Percentiles rank a stretch among this genome's conserved stretches.
These are phyloP conservation scores for Cataglyphis cursor DNA, from an alignment of 2,888 invertebrate species.

Conservation along the genomic window DNA sequence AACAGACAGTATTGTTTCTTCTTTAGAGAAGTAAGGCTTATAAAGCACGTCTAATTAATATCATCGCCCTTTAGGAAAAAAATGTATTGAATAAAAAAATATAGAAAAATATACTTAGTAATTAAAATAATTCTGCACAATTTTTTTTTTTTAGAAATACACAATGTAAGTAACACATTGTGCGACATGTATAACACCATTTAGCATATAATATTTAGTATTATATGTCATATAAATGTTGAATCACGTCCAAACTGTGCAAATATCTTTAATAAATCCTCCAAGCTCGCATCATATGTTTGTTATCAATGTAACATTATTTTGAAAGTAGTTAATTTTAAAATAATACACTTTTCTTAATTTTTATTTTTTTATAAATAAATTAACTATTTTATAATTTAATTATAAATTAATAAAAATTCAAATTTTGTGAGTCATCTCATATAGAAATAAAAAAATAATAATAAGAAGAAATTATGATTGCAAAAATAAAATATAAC, in stretches of 20 bases:
- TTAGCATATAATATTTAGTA: not conserved
- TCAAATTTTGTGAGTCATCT: not conserved
- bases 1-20: conserved; percentile 25
- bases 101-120: not conserved
- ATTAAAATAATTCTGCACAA: not conserved
- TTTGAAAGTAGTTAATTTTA: not conserved
- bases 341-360: not conserved
- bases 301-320: not conserved
- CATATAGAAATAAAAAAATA: not conserved
- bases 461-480: not conserved
- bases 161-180: not conserved
- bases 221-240: not conserved
- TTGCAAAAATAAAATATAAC: not conserved
- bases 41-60: conserved; percentile 3
- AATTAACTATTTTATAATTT: not conserved
- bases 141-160: not conserved
- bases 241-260: not conserved
- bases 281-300: not conserved
- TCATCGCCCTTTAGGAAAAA: not conserved
- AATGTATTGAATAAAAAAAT: not conserved
- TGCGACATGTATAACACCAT: not conserved
- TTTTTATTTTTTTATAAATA: not conserved
- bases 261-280: not conserved
- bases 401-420: not conserved
- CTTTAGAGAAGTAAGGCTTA: not conserved